These are phyloP conservation scores for Euwallacea similis DNA, from an alignment of 1,140 invertebrate species.

Conservation along the genomic window DNA sequence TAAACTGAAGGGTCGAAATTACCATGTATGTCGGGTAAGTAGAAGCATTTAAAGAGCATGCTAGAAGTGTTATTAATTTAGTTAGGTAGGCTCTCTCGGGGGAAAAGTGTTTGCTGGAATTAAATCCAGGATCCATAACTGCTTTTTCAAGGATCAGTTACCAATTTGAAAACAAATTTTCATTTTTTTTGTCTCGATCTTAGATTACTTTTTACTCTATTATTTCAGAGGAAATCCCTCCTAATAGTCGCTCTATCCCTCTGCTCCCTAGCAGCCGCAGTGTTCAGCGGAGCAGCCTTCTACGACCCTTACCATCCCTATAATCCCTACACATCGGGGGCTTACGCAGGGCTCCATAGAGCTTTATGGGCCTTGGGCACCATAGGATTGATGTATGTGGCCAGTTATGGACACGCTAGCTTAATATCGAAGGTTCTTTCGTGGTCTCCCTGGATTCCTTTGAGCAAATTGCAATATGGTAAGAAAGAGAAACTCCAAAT, in stretches of 20 bases:
- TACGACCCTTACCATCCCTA: slow-evolving; percentile 55
- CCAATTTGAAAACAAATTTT: too few species aligned
- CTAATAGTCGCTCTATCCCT: slow-evolving; percentile 46
- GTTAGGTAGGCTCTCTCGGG: too few species aligned
- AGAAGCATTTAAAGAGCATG: background rate
- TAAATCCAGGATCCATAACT: too few species aligned
- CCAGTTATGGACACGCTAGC: slow-evolving; percentile 50
- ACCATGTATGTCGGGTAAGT: slow-evolving; percentile 53
- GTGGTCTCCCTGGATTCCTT: slow-evolving; percentile 68
- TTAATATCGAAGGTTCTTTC: slow-evolving; percentile 45
- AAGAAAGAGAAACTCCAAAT: background rate
- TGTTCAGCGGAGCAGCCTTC: slow-evolving; percentile 54
- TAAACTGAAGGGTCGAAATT: slow-evolving; percentile 47
- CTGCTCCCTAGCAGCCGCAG: slow-evolving; percentile 50
- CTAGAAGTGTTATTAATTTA: too few species aligned
- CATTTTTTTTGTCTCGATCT: too few species aligned
- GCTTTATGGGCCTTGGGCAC: slow-evolving; percentile 60
- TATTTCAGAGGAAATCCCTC: slow-evolving; percentile 53
- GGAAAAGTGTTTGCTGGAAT: too few species aligned
- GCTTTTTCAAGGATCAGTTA: too few species aligned
- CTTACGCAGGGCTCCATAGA: slow-evolving; percentile 62
- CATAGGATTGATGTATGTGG: slow-evolving; percentile 57
- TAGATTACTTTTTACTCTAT: background rate
- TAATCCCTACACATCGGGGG: slow-evolving; percentile 55
- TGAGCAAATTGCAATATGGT: slow-evolving; percentile 71